Conservation (phyloP, 2,888 invertebrate genomes). For the Tiphia femorata region DNA sequence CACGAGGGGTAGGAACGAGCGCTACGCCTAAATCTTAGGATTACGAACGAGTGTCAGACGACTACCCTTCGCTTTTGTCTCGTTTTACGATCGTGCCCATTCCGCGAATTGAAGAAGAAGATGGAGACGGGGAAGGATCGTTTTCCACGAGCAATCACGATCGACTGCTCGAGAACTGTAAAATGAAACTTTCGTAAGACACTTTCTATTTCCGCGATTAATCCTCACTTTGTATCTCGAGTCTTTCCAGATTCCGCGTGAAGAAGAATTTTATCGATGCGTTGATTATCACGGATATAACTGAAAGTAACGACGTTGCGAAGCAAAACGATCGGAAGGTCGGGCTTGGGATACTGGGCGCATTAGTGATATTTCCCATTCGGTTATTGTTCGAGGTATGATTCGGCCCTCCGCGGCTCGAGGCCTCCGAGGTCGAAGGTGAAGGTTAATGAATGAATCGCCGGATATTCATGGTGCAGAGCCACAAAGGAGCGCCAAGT, state of each 20-base stretch:
- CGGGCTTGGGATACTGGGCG: conserved; percentile 28
- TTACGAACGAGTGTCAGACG: conserved; percentile 49
- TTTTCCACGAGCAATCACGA: no score
- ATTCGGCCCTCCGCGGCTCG: conserved; percentile 48
- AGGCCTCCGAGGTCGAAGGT: conserved; percentile 60
- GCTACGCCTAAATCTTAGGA: conserved; percentile 60
- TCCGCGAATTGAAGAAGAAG: conserved; percentile 21
- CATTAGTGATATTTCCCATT: conserved; percentile 51
- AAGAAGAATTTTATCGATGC: no score
- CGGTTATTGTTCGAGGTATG: conserved; percentile 55
- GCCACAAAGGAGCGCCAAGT: conserved; percentile 62
- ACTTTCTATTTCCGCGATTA: no score
- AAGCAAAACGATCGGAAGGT: conserved; percentile 27
- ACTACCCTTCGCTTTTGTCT: conserved; percentile 34
- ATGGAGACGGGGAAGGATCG: no score
- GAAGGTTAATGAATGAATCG: conserved; percentile 68
- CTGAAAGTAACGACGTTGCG: no score
- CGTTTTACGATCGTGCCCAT: conserved; percentile 39
- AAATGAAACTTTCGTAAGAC: no score
- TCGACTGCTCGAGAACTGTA: no score
- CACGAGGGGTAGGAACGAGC: conserved; percentile 49
- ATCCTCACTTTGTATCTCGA: no score
- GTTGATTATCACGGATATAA: no score
- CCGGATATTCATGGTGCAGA: conserved; percentile 66
- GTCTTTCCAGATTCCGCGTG: no score